phyloP scores from a whole-genome alignment of 2,113 vertebrate species.

The Sterna hirundo region DNA sequence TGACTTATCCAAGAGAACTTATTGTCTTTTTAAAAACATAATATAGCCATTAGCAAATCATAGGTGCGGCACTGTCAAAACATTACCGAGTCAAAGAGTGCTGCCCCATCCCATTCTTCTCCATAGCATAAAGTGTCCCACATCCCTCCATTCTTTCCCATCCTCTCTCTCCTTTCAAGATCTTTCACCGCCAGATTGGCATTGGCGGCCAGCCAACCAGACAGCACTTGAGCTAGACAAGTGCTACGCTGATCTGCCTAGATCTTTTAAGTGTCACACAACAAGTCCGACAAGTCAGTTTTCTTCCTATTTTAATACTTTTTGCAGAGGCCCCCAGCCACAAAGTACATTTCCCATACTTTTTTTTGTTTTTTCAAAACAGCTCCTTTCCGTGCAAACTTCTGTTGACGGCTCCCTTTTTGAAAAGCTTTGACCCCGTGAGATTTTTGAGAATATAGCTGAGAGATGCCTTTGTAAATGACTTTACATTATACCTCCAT shows the following conservation, averaged over 20 bases:
- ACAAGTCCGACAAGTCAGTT: conserved; percentile 33
- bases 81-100: background rate
- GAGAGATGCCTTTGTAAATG: background rate
- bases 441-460: background rate
- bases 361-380: background rate
- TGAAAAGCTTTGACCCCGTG: background rate
- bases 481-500: background rate
- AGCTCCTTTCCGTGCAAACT: background rate
- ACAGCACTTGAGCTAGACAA: background rate
- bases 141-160: background rate
- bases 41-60: background rate
- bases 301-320: conserved; percentile 30
- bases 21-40: background rate
- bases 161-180: background rate
- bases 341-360: background rate
- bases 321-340: background rate
- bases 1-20: background rate
- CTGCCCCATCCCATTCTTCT: background rate
- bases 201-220: background rate
- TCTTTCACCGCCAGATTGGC: conserved; percentile 24
- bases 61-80: background rate
- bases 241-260: background rate
- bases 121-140: background rate
- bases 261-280: conserved; percentile 57
- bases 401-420: background rate